Conservation (phyloP, 2,113 vertebrate species). For the Petrocephalus zakoni region DNA sequence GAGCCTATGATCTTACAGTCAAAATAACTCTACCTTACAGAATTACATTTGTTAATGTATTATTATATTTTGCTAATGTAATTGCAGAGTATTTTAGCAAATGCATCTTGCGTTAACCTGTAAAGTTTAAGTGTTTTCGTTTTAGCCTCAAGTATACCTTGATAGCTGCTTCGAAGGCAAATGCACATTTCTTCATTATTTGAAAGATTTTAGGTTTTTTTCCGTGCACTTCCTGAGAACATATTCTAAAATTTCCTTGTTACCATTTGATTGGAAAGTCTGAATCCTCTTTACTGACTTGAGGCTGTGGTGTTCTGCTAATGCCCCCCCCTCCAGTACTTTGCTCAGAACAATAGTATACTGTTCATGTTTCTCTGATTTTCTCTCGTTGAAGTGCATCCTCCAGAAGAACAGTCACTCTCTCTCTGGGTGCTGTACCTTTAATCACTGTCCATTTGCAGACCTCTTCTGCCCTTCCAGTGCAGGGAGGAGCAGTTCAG, state of each 20-base stretch:
- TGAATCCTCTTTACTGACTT: not conserved
- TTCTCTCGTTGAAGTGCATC: not conserved
- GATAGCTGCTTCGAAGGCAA: constrained; percentile 14
- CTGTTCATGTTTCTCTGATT: not conserved
- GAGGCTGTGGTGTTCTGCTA: not conserved
- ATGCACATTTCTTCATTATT: constrained; percentile 35
- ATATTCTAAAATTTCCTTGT: not conserved
- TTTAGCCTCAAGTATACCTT: constrained; percentile 6
- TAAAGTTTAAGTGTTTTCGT: constrained; percentile 10
- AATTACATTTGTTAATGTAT: constrained; percentile 11
- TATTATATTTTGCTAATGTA: constrained; percentile 3
- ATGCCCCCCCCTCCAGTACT: not conserved
- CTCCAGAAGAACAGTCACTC: not conserved
- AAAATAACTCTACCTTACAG: constrained; percentile 12
- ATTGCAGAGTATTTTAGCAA: not conserved
- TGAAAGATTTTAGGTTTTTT: not conserved
- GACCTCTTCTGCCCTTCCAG: not conserved
- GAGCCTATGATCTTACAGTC: constrained; percentile 1
- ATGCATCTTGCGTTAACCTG: constrained; percentile 22
- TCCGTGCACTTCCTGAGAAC: not conserved
- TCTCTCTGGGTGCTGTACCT: not conserved
- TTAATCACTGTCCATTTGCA: constrained; percentile 3
- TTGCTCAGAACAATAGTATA: not conserved
- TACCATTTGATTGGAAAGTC: not conserved
- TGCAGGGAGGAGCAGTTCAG: not conserved